Evolutionary conservation across 2,888 invertebrate genomes (phyloP).

Genomic region (Xestobium rufovillosum): DNA sequence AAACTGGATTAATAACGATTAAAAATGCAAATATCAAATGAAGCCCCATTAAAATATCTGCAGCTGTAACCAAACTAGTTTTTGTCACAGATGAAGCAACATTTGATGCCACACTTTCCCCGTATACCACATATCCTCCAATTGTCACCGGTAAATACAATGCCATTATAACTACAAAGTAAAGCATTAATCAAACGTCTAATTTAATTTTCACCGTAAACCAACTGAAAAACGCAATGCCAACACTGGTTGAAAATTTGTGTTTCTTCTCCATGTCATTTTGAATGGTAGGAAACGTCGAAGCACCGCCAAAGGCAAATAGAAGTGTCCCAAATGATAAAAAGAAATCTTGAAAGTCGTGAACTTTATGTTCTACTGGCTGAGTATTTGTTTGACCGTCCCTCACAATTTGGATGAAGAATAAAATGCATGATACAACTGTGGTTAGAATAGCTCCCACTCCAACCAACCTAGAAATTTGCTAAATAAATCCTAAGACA

Average conservation of each 20-base stretch:
- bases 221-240: conserved; percentile 56
- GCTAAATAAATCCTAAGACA: conserved; percentile 7
- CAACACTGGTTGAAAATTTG: conserved; percentile 56
- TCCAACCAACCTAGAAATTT: conserved; percentile 51
- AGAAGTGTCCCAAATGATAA: conserved; percentile 62
- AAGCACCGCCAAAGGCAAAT: conserved; percentile 67
- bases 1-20: conserved; percentile 64
- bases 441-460: conserved; percentile 57
- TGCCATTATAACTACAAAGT: conserved; percentile 47
- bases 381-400: conserved; percentile 44
- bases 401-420: conserved; percentile 54
- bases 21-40: conserved; percentile 61
- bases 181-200: no score
- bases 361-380: conserved; percentile 45
- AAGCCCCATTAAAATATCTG: conserved; percentile 55
- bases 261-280: conserved; percentile 65
- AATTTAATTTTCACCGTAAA: neutral
- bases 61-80: conserved; percentile 49
- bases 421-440: conserved; percentile 53
- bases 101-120: conserved; percentile 53
- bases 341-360: conserved; percentile 58
- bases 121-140: conserved; percentile 58
- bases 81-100: conserved; percentile 49
- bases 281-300: conserved; percentile 71
- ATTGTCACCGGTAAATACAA: conserved; percentile 55